Base-by-base conservation (phyloP, 2,113 vertebrate genomes). In the Daboia siamensis region DNA sequence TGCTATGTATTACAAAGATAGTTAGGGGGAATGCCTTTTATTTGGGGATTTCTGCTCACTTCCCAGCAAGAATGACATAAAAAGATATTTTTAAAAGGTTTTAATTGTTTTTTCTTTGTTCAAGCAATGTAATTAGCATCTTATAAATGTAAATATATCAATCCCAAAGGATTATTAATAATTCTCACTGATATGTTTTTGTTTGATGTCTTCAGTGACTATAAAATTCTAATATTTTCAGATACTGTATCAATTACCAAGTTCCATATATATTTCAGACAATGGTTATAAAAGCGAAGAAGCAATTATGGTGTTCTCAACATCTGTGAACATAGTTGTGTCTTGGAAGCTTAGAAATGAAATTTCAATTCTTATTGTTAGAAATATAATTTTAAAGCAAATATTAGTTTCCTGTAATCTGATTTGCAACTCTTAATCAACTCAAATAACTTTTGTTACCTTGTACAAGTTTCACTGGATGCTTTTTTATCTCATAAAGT, bases 401-500 rank as follows among this genome's bases (percentile, higher is more conserved):
- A 26, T 9, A 55, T 89, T 3, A 52, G 4, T 54, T 93, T 69
- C 52, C 33, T 24, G 11, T 29, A 1, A 8, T 1, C 91, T 90
- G 84, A 33, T 57, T 26, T 91, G 9, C 57, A 57, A 86, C 20
- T 39, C 21, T 3, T 0, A 6, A 59, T 91, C 90, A 61, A 13
- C 74, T 80, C 10, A 59, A 10, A 90, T 54, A 20, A 56, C 0
- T 94, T 86, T 46, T 20, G 55, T 17, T 2, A 74, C 52, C 74
- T 89, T 86, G 1, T 33, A 1, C 46, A 61, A 11, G 1, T 93
- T 93, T 95, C 48, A 56, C 55, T 90, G 84, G 39, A 89, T 44
- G 51, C 15, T 24, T 20, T 91, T n/a, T 91, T 86, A 64, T 61
- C 95, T 89, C 39, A 59, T 92, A 89, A 56, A 23, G 91, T 91